Base-by-base conservation (phyloP, 2,888 invertebrate genomes). In the Blastobasis lacticolella region DNA sequence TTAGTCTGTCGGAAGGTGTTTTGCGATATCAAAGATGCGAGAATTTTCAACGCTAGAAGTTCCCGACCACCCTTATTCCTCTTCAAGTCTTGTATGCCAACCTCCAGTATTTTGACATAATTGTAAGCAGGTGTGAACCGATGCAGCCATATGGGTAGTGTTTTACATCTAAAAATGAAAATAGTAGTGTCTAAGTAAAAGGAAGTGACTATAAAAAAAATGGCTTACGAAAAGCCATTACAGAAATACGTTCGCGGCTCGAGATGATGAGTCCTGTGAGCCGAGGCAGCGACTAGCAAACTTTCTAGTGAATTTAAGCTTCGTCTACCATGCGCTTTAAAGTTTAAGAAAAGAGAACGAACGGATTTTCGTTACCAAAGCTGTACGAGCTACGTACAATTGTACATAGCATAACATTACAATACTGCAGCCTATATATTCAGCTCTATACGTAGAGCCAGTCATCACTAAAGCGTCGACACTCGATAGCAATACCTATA, bases 81-180 rank as follows among this genome's bases (percentile, higher is more conserved):
- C 63, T 88, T 89, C 37, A 89, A 59, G 5, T 81, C 80, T 41
- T 73, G 71, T 8, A 89, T 63, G 5, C 85, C 84, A 4, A 61
- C 55, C 40, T 79, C 81, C 47, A 90, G 59, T 9, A 84, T 71
- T 62, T 81, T 83, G 0, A 86, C 61, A 57, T 78, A 89, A 6
- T 78, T 57, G 54, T 82, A 80, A 0, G 89, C 81, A 0, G 91
- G 89, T 0, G 92, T 91, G 69, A 86, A 94, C 38, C 85, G 78
- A 5, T 90, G 82, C 23, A 93, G 74, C 81, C 90, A 92, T 0
- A 63, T 57, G 0, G 92, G 91, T 1, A 81, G 66, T 2, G 72
- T 57, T 53, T 64, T 69, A 57, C 75, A 83, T 43, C 88, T 88
- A 62, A 2, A 46, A 42, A 8, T 48, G 43, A 43, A 43, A 10